phyloP scores from a whole-genome alignment of 2,113 vertebrate genomes.

The Zosterops lateralis region DNA sequence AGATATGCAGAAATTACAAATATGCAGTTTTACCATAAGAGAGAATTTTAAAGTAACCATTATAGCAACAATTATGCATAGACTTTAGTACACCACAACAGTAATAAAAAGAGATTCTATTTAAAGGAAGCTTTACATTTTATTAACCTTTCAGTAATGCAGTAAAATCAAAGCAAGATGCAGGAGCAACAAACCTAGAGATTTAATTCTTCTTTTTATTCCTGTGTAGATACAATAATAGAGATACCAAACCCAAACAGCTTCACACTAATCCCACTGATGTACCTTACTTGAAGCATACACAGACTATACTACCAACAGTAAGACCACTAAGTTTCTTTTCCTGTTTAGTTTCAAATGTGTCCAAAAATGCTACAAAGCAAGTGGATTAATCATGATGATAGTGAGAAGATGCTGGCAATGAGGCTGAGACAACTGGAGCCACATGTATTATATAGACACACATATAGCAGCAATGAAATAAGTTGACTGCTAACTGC shows the following conservation, averaged over 20 bases:
- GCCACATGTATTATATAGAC: not conserved
- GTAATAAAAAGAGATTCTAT: not conserved
- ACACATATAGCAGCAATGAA: not conserved
- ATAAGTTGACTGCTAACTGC: not conserved
- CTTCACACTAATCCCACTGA: not conserved
- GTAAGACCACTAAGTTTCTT: not conserved
- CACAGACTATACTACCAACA: not conserved
- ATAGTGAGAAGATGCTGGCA: not conserved
- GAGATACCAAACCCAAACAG: not conserved
- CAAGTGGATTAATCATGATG: not conserved
- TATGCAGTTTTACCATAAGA: not conserved
- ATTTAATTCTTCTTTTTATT: not conserved
- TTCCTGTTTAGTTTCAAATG: not conserved
- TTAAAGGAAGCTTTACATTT: not conserved
- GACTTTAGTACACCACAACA: not conserved
- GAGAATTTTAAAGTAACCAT: not conserved
- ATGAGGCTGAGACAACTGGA: not conserved
- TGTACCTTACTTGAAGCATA: not conserved
- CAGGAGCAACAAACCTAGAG: not conserved
- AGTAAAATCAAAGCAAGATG: not conserved
- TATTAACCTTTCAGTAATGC: not conserved
- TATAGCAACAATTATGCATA: not conserved
- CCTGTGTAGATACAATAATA: not conserved
- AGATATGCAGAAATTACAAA: not conserved
- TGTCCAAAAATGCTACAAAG: not conserved